A percentile compares a stretch with the other conserved stretches of the same genome.
phyloP scores from a whole-genome alignment of 2,888 invertebrate species.

The Perizoma affinitatum region DNA sequence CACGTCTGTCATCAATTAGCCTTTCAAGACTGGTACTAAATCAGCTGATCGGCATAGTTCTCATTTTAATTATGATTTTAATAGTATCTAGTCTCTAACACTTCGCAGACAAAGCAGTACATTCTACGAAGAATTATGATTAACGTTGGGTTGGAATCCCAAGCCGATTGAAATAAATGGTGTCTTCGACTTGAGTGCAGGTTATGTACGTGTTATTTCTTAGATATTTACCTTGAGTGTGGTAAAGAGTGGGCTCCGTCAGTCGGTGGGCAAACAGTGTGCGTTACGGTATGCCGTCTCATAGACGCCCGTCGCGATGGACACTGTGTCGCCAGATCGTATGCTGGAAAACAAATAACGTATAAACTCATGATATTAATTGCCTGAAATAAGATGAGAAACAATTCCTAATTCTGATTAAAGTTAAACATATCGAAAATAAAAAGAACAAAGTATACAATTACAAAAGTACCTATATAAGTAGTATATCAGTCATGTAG shows the following conservation, averaged over 20 bases:
- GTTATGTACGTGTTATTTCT: background rate
- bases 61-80: too few relatives aligned
- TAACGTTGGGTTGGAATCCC: too few relatives aligned
- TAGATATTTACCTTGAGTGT: slow-evolving; percentile 84
- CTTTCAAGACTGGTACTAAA: too few relatives aligned
- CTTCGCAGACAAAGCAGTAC: too few relatives aligned
- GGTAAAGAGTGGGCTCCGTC: slow-evolving; percentile 87
- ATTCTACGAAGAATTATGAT: too few relatives aligned
- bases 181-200: too few relatives aligned
- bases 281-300: slow-evolving; percentile 88
- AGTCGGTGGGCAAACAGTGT: slow-evolving; percentile 72
- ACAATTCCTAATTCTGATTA: background rate
- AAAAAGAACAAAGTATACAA: background rate
- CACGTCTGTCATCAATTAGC: too few relatives aligned
- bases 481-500: too few relatives aligned
- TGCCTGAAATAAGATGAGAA: background rate
- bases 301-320: slow-evolving; percentile 88
- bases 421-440: background rate
- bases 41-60: too few relatives aligned
- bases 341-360: slow-evolving; percentile 77
- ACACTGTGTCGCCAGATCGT: slow-evolving; percentile 93
- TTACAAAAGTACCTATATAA: background rate
- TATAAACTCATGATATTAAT: background rate
- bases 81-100: too few relatives aligned
- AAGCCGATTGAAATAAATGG: too few relatives aligned